phyloP scores from a whole-genome alignment of 2,888 invertebrate species.

The Caenorhabditis plicata region DNA sequence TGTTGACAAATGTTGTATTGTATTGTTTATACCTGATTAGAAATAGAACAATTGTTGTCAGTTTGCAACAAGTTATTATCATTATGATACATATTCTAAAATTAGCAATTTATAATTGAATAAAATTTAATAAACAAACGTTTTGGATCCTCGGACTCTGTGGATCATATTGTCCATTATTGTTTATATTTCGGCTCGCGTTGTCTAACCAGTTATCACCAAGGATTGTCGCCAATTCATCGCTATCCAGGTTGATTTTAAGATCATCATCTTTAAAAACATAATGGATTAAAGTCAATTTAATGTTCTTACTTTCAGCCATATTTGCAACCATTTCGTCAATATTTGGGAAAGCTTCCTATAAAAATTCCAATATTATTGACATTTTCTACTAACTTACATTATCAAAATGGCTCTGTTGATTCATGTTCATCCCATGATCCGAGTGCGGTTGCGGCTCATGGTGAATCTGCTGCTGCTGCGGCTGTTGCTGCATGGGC shows the following conservation, averaged over 20 bases:
- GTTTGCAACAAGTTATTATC: too few relatives aligned
- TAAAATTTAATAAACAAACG: too few relatives aligned
- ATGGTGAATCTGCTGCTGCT: neutral
- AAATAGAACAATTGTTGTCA: neutral
- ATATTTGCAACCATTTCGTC: slow-evolving; percentile 27
- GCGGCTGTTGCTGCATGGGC: neutral
- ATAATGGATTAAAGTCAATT: neutral
- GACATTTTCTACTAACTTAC: too few relatives aligned
- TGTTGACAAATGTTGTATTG: neutral
- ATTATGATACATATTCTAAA: too few relatives aligned
- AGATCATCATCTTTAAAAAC: slow-evolving; percentile 18
- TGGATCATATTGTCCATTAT: slow-evolving; percentile 1
- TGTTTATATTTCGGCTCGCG: slow-evolving; percentile 1
- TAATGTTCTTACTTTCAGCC: slow-evolving; percentile 13
- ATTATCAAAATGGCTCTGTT: too few relatives aligned
- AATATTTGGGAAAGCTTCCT: slow-evolving; percentile 16
- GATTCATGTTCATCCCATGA: neutral
- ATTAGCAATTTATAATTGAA: too few relatives aligned
- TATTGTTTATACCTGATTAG: neutral
- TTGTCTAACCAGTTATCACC: slow-evolving; percentile 3
- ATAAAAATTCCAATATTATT: too few relatives aligned
- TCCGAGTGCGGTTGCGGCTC: neutral
- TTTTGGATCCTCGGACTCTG: neutral
- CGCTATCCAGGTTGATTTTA: slow-evolving; percentile 2
- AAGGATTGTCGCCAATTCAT: slow-evolving; percentile 3